Base-by-base conservation (phyloP, 2,888 invertebrate species). In the Ceriagrion tenellum region DNA sequence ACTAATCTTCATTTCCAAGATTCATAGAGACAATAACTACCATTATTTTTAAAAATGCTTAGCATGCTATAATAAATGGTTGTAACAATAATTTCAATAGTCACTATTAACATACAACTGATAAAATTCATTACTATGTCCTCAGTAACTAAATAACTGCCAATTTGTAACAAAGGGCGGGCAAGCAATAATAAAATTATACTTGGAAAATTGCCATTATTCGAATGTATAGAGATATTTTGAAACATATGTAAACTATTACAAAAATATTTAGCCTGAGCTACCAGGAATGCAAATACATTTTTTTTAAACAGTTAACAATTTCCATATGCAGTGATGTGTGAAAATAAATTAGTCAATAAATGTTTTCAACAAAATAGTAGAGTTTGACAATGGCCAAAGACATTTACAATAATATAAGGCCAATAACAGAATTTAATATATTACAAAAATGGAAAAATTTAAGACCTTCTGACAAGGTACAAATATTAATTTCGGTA, bases 211-310 rank as follows among this genome's bases (percentile, higher is more conserved):
- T 93, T 93, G 93, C 47, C 93, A 93, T 93, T 47, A 63, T 93
- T 69, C 69, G 93, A 93, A 93, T 93, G 93, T 93, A 69, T 63
- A 93, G 56, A 63, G 93, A 93, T 69, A 69, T 93, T 93, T 89
- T 47, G 63, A 93, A 93, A 93, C 93, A 93, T 93, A 93, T 93
- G 93, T 93, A 93, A 93, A 93, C 93, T 93, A 93, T 40, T 93
- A 93, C 93, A 93, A 93, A 93, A 93, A 93, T 93, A 93, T 93
- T 93, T 93, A 93, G 93, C 93, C 93, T 93, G 93, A 93, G 93
- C 93, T 93, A 93, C 93, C 93, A 93, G 93, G 93, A 93, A 93
- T 93, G 93, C 93, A 93, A 93, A 74, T 69, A 93, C 93, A 93
- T 69, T 93, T 91, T 47, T n/a, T 93, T 74, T 93, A 93, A 93